These are phyloP conservation scores for Brassicogethes aeneus DNA, from an alignment of 2,888 invertebrate species.

Conservation along the genomic window DNA sequence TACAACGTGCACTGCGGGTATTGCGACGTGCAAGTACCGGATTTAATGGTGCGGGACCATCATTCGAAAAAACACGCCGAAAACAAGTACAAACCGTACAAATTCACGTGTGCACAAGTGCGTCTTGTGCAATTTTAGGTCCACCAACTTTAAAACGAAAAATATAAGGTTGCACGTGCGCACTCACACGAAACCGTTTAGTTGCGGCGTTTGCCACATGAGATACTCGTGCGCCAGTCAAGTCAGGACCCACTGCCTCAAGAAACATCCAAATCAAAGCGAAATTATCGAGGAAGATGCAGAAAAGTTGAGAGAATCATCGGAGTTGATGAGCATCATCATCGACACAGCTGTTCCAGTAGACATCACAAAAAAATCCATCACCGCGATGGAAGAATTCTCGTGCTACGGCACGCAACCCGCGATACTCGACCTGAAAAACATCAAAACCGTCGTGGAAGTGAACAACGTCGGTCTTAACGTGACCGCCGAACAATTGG, in stretches of 20 bases:
- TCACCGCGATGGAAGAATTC: too few relatives aligned
- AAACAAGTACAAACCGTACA: slow-evolving; percentile 18
- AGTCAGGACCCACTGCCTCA: slow-evolving; percentile 28
- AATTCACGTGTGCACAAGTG: slow-evolving; percentile 37
- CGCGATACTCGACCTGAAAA: too few relatives aligned
- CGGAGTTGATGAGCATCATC: too few relatives aligned
- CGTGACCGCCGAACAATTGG: too few relatives aligned
- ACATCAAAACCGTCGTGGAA: too few relatives aligned
- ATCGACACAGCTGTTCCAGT: not conserved
- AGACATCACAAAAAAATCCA: too few relatives aligned
- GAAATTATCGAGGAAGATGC: slow-evolving; percentile 10
- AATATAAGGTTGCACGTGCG: slow-evolving; percentile 39
- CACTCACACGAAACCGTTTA: slow-evolving; percentile 40
- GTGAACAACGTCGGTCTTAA: too few relatives aligned
- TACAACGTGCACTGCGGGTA: slow-evolving; percentile 25
- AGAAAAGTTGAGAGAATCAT: slow-evolving; percentile 10
- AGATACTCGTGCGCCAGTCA: slow-evolving; percentile 28
- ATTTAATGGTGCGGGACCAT: slow-evolving; percentile 34
- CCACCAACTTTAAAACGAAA: slow-evolving; percentile 21
- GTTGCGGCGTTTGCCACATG: too few relatives aligned
- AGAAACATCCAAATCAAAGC: slow-evolving; percentile 27
- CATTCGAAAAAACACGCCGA: slow-evolving; percentile 32
- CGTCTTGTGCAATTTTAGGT: slow-evolving; percentile 33
- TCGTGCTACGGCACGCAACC: too few relatives aligned
- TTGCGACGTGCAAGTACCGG: slow-evolving; percentile 30